phyloP scores from a whole-genome alignment of 2,797 vertebrate genomes.

The Sebastes diploproa region DNA sequence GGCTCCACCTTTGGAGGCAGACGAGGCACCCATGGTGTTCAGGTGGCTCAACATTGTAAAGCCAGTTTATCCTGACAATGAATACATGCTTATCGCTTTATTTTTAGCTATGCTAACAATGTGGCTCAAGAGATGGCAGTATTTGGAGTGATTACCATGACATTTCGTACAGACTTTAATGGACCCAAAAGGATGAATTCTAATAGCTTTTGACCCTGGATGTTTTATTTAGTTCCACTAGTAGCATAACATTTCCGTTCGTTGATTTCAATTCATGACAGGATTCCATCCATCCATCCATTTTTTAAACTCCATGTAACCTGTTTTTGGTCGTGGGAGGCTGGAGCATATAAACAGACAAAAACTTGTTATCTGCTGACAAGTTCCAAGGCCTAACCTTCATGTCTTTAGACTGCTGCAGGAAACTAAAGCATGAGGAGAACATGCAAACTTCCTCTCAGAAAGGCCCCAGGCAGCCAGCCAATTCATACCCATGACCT shows the following conservation, averaged over 20 bases:
- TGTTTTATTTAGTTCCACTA: not conserved
- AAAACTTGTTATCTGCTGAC: not conserved
- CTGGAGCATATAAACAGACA: not conserved
- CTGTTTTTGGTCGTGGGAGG: not conserved
- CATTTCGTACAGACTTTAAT: not conserved
- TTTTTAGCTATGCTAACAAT: not conserved
- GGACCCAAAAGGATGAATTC: not conserved
- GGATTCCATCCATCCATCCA: not conserved
- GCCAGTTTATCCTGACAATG: conserved; percentile 15
- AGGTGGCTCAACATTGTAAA: conserved; percentile 13
- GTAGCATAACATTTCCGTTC: not conserved
- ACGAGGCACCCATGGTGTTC: conserved; percentile 15
- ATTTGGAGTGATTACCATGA: not conserved
- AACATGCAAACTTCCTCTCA: not conserved
- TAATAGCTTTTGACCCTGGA: not conserved
- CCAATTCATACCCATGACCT: not conserved
- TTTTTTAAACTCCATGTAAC: not conserved
- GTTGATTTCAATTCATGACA: not conserved
- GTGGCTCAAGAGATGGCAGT: not conserved
- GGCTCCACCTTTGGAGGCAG: conserved; percentile 9
- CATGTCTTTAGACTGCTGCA: not conserved
- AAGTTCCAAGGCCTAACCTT: not conserved
- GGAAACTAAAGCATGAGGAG: not conserved
- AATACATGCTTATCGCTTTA: not conserved
- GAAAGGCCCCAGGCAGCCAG: not conserved